Evolutionary conservation across 2,113 vertebrate genomes (phyloP), one percentile per base, ranked within the genome.

Genomic region (Vanacampus margaritifer): DNA sequence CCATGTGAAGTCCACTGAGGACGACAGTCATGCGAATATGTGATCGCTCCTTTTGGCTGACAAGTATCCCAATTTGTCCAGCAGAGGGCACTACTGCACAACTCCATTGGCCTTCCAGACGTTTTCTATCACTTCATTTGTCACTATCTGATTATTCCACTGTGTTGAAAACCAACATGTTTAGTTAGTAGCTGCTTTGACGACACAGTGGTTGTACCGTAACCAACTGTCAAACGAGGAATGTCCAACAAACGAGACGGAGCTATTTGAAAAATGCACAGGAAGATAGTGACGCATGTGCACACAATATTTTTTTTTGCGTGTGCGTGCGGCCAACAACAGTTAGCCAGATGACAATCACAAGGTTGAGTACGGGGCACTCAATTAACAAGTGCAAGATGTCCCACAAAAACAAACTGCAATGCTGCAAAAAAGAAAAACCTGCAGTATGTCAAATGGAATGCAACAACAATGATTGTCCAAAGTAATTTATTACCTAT

Each of bases 81-180:
- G 70, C 59, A 87, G 79, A 68, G 69, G 83, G 81, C 60, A 71
- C 63, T 72, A 72, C 14, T 39, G 32, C 28, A 63, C 46, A 14
- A 6, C 26, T 2, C 16, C 26, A 8, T 19, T 13, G 5, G 11
- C 35, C 8, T 37, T 2, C 9, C n/a, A 6, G 23, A 12, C 35
- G 23, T 23, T 2, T 28, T 17, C 26, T 32, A 1, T 12, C 1
- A 23, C 54, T 5, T 1, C 6, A 7, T 48, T n/a, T 10, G 21
- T 50, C n/a, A 2, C 19, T 61, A 41, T 62, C 50, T 26, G 51
- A 21, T 51, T 19, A 21, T 51, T 19, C 68, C 24, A 45, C 21
- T 19, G 8, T 23, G 32, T 60, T 37, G 35, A 13, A 60, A 23
- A 39, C 5, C 58, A 6, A 36, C 16, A 5, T 26, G 54, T 57